Evolutionary conservation across 2,797 vertebrate species (phyloP), one percentile per base, ranked within the genome.

Genomic region (Bovichtus diacanthus): DNA sequence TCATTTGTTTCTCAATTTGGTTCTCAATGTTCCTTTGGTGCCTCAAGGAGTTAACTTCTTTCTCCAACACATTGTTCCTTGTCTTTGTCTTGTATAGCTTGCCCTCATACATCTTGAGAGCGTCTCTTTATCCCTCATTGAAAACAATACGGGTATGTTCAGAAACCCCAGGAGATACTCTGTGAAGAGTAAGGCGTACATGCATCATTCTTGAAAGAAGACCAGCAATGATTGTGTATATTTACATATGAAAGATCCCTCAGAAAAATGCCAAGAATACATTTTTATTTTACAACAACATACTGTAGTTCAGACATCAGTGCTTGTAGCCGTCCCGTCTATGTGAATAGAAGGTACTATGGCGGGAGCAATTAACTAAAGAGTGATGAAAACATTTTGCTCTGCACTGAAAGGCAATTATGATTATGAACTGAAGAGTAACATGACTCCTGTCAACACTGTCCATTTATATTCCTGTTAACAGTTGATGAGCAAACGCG

Each of bases 331-430:
- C 27, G 0, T 54, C 21, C 29, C 25, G 29, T 6, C 25, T 38
- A n/a, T 61, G 2, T 51, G 41, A 82, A 51, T 72, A 51, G 71
- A 65, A 75, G 34, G 19, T 68, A 21, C 19, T 39, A 46, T 11
- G 2, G 44, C 8, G 1, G 43, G n/a, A 50, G 63, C 49, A 85
- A 87, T 86, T 84, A 79, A 47, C 38, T 18, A 6, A 2, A 25
- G 12, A 63, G 55, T 11, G 55, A 75, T 71, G 63, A 65, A 61
- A 80, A 70, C 55, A 56, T 18, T 70, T 39, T 15, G 9, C 61
- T 41, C 2, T 29, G 61, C 51, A 38, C 62, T 36, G 49, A 82
- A 71, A 85, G 61, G 39, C 84, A 82, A 77, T 87, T 82, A 77
- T 38, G 43, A 70, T 61, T 44, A 72, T 44, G 19, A 77, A 66